A percentile compares a stretch with the other conserved stretches of the same genome.
phyloP scores from a whole-genome alignment of 2,797 vertebrate genomes.

The Psittacula echo region DNA sequence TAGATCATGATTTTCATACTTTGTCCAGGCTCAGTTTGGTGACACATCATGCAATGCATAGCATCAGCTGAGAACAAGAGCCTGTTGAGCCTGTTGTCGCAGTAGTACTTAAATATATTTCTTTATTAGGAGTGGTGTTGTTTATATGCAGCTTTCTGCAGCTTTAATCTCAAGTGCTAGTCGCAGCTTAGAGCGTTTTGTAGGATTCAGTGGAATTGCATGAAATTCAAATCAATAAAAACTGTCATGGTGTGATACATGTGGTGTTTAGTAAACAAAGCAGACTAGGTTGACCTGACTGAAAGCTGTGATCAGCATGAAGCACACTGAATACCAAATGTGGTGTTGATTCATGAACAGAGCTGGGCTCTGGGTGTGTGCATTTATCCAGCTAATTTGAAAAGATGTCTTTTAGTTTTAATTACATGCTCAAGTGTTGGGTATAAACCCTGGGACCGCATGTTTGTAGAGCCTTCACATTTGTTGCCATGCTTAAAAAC shows the following conservation, averaged over 20 bases:
- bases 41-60: background rate
- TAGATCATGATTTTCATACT: background rate
- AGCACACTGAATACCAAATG: constrained; percentile 29
- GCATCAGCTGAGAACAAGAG: background rate
- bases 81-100: background rate
- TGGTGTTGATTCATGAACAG: background rate
- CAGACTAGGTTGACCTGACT: constrained; percentile 41
- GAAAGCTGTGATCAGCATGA: constrained; percentile 45
- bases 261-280: constrained; percentile 66
- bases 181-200: constrained; percentile 11
- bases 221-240: constrained; percentile 64
- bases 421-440: background rate
- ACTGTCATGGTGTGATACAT: constrained; percentile 29
- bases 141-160: background rate
- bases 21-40: background rate
- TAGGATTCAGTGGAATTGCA: constrained; percentile 27
- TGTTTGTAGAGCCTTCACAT: background rate
- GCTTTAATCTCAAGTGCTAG: constrained; percentile 14
- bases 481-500: background rate
- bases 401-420: background rate
- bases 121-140: background rate
- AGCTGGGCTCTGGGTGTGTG: background rate
- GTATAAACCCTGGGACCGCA: background rate
- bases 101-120: background rate
- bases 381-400: background rate